These are phyloP conservation scores for Argyresthia goedartella DNA, from an alignment of 2,888 invertebrate genomes.

Conservation along the genomic window DNA sequence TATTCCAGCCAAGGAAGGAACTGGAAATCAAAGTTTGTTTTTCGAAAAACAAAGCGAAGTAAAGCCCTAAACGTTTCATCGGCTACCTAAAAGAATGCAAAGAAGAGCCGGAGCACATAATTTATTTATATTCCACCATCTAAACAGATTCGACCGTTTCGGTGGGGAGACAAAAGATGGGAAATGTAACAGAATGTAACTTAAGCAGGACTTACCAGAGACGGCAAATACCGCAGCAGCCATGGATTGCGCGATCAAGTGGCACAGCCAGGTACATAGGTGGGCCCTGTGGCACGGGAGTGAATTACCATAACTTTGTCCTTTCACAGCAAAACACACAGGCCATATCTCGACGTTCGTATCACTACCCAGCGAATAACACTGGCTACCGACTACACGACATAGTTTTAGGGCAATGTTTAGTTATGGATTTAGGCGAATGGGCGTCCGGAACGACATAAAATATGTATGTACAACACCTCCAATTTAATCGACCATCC, in stretches of 20 bases:
- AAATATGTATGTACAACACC: conserved; percentile 26
- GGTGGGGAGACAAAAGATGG: too few relatives aligned
- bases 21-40: too few relatives aligned
- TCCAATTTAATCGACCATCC: conserved; percentile 33
- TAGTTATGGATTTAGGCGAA: conserved; percentile 31
- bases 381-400: conserved; percentile 19
- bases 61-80: too few relatives aligned
- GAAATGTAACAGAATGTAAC: too few relatives aligned
- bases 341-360: conserved; percentile 37
- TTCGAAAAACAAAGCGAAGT: too few relatives aligned
- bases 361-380: conserved; percentile 25
- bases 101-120: too few relatives aligned
- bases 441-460: conserved; percentile 23
- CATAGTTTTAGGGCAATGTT: conserved; percentile 36
- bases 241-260: conserved; percentile 50
- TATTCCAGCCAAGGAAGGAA: too few relatives aligned
- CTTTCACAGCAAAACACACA: conserved; percentile 44
- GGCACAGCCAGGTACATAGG: conserved; percentile 48
- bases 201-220: not conserved
- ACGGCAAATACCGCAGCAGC: conserved; percentile 19
- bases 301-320: conserved; percentile 63
- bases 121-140: too few relatives aligned
- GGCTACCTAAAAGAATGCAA: too few relatives aligned
- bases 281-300: conserved; percentile 58
- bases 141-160: too few relatives aligned